Conservation (phyloP, 2,888 invertebrate species). For the Fragum fragum region DNA sequence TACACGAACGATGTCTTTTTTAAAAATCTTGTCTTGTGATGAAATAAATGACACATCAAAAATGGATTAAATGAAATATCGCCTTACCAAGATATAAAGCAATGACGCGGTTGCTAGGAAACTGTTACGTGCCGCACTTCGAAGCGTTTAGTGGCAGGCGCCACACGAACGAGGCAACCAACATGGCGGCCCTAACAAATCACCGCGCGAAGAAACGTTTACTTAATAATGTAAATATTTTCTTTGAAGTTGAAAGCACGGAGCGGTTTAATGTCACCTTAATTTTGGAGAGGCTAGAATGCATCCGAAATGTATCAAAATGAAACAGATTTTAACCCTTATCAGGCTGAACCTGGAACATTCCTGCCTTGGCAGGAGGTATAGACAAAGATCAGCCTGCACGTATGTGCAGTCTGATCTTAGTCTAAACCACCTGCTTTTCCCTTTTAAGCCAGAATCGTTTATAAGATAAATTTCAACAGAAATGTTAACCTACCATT, state of each 20-base stretch:
- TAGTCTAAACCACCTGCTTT: too few species aligned
- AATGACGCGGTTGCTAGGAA: constrained; percentile 65
- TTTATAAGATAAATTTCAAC: too few species aligned
- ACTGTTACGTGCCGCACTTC: constrained; percentile 31
- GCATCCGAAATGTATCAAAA: constrained; percentile 21
- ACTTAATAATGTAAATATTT: constrained; percentile 62
- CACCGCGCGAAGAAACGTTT: constrained; percentile 56
- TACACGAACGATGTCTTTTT: too few species aligned
- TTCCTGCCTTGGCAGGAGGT: too few species aligned
- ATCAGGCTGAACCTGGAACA: too few species aligned
- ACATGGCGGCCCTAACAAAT: constrained; percentile 54
- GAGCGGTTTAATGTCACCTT: constrained; percentile 60
- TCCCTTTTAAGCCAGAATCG: too few species aligned
- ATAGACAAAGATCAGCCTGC: too few species aligned
- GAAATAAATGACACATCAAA: too few species aligned
- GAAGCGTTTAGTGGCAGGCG: constrained; percentile 60
- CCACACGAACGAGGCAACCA: constrained; percentile 53
- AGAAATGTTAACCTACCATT: too few species aligned
- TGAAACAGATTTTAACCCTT: too few species aligned
- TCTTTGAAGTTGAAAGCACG: constrained; percentile 61
- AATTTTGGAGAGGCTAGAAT: constrained; percentile 64
- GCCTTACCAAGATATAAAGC: constrained; percentile 30
- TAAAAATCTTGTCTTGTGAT: too few species aligned
- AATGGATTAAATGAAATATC: constrained; percentile 20
- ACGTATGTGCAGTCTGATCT: too few species aligned